phyloP scores from a whole-genome alignment of 2,797 vertebrate species.

The Telmatherina bonti region DNA sequence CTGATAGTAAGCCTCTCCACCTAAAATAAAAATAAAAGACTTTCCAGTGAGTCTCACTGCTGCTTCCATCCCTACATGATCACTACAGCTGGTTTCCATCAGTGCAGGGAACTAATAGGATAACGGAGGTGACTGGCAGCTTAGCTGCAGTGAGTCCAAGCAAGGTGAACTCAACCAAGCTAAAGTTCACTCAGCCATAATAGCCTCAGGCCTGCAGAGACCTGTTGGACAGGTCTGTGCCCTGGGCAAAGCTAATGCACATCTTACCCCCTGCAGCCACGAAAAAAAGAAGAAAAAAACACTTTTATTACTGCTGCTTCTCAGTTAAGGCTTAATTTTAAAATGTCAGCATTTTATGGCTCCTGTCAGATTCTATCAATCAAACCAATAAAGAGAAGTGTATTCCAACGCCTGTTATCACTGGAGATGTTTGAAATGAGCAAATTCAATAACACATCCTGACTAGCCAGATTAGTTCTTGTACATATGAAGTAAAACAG shows the following conservation, averaged over 20 bases:
- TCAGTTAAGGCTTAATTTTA: slow-evolving; percentile 4
- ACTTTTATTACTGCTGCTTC: not conserved
- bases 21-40: not conserved
- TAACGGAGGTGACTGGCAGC: slow-evolving; percentile 48
- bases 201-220: slow-evolving; percentile 45
- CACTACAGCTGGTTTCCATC: slow-evolving; percentile 25
- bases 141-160: slow-evolving; percentile 33
- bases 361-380: slow-evolving; percentile 5
- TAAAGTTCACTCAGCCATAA: slow-evolving; percentile 45
- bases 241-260: slow-evolving; percentile 13
- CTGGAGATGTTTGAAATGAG: not conserved
- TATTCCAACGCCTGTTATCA: slow-evolving; percentile 6
- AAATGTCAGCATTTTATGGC: slow-evolving; percentile 5
- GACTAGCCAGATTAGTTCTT: too few species aligned
- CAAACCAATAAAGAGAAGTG: not conserved
- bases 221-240: slow-evolving; percentile 46
- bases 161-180: slow-evolving; percentile 34
- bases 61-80: slow-evolving; percentile 21
- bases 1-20: not conserved
- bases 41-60: not conserved
- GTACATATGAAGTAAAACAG: too few species aligned
- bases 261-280: slow-evolving; percentile 10
- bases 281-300: too few species aligned
- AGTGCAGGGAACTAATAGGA: slow-evolving; percentile 50
- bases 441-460: too few species aligned